phyloP scores from a whole-genome alignment of 1,140 invertebrate genomes.

The Cotesia vestalis region DNA sequence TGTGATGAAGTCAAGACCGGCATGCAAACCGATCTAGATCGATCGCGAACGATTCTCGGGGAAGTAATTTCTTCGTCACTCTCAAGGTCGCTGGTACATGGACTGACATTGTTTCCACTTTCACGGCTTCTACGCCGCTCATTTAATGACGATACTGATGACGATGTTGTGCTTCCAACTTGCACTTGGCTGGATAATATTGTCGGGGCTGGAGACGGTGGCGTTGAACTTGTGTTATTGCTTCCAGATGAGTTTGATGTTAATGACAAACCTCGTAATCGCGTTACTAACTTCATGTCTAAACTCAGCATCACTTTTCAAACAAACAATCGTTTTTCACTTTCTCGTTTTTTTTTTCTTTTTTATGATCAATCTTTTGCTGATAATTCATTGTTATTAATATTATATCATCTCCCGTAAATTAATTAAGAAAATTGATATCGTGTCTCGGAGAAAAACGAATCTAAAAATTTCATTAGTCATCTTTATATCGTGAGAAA shows the following conservation, averaged over 20 bases:
- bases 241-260: conserved; percentile 25
- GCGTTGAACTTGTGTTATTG: conserved; percentile 29
- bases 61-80: conserved; percentile 47
- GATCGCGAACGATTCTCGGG: conserved; percentile 58
- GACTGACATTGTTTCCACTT: conserved; percentile 42
- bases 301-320: conserved; percentile 55
- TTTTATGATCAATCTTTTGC: background rate
- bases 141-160: conserved; percentile 26
- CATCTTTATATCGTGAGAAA: too few species aligned
- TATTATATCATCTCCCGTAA: too few species aligned
- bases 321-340: background rate
- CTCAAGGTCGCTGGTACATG: conserved; percentile 43
- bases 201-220: conserved; percentile 20
- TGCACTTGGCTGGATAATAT: conserved; percentile 25
- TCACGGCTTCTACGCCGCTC: conserved; percentile 42
- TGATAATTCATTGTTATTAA: too few species aligned
- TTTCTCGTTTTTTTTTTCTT: background rate
- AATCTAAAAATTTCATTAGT: too few species aligned
- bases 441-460: too few species aligned
- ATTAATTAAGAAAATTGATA: too few species aligned
- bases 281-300: conserved; percentile 67
- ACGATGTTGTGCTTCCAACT: conserved; percentile 7
- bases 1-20: conserved; percentile 65
- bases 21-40: conserved; percentile 72
- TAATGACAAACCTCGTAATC: conserved; percentile 61